These are phyloP conservation scores for Enteromius treurensis DNA, from an alignment of 2,797 vertebrate genomes.

Conservation along the genomic window DNA sequence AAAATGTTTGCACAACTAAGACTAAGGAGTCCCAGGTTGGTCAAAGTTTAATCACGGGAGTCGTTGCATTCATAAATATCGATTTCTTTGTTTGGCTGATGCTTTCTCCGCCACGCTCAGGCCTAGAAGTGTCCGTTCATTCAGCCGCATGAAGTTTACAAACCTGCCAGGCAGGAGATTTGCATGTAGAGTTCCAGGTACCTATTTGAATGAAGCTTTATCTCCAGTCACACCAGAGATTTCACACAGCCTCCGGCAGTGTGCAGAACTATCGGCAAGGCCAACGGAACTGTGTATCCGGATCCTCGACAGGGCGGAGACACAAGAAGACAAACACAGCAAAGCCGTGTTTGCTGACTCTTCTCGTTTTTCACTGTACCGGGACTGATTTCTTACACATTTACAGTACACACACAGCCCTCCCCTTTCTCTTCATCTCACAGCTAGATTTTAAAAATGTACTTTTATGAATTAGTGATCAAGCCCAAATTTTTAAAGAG, in stretches of 20 bases:
- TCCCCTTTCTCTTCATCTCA: slow-evolving; percentile 37
- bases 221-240: slow-evolving; percentile 67
- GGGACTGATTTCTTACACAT: slow-evolving; percentile 35
- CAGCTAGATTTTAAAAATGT: background rate
- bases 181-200: slow-evolving; percentile 75
- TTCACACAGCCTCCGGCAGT: slow-evolving; percentile 63
- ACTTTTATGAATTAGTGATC: background rate
- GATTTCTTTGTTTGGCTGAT: background rate
- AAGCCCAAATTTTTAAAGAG: slow-evolving; percentile 49
- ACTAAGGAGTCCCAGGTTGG: background rate
- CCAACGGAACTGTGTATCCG: slow-evolving; percentile 68
- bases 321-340: slow-evolving; percentile 63
- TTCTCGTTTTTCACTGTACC: slow-evolving; percentile 48
- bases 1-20: slow-evolving; percentile 38
- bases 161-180: slow-evolving; percentile 65
- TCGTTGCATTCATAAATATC: slow-evolving; percentile 1
- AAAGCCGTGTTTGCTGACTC: slow-evolving; percentile 36
- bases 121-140: slow-evolving; percentile 21
- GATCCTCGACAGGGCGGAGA: slow-evolving; percentile 64
- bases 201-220: slow-evolving; percentile 71
- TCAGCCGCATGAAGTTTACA: slow-evolving; percentile 44
- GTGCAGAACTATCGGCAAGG: slow-evolving; percentile 47
- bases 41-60: slow-evolving; percentile 1
- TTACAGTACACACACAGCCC: background rate
- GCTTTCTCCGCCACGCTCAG: background rate